Evolutionary conservation across 2,113 vertebrate genomes (phyloP).

Genomic region (Pomatostomus ruficeps): DNA sequence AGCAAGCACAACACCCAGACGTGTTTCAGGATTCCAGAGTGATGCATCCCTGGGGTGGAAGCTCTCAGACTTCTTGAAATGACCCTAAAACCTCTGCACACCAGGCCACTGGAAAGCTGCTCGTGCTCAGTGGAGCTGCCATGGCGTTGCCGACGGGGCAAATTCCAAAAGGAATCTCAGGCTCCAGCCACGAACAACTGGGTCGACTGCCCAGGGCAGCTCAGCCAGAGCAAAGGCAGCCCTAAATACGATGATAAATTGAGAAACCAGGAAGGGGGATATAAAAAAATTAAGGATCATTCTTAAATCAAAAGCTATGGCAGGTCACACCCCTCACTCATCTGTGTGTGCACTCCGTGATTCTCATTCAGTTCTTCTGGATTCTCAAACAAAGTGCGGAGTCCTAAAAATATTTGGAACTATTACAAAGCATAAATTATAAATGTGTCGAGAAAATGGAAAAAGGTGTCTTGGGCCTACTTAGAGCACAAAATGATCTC

Average conservation of each 20-base stretch:
- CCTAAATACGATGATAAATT: constrained; percentile 19
- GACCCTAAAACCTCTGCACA: not conserved
- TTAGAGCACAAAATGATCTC: constrained; percentile 75
- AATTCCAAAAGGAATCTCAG: constrained; percentile 4
- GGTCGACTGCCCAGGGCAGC: not conserved
- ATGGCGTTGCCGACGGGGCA: not conserved
- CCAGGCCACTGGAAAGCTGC: not conserved
- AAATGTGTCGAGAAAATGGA: constrained; percentile 80
- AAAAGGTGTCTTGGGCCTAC: constrained; percentile 74
- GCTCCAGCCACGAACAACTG: not conserved
- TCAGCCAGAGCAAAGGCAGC: not conserved
- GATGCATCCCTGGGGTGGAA: not conserved
- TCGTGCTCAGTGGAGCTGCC: not conserved
- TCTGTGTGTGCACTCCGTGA: constrained; percentile 62
- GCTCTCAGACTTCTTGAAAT: not conserved
- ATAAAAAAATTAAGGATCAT: constrained; percentile 1
- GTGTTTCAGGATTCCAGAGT: not conserved
- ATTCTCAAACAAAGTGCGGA: constrained; percentile 75
- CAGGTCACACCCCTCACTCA: constrained; percentile 38
- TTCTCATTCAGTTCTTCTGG: constrained; percentile 61
- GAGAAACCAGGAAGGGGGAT: not conserved
- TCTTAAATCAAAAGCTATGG: constrained; percentile 34
- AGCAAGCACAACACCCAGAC: not conserved
- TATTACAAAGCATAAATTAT: constrained; percentile 84
- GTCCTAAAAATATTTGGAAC: constrained; percentile 84